Conservation (phyloP, 1,140 invertebrate species). For the Lepidostoma basale region DNA sequence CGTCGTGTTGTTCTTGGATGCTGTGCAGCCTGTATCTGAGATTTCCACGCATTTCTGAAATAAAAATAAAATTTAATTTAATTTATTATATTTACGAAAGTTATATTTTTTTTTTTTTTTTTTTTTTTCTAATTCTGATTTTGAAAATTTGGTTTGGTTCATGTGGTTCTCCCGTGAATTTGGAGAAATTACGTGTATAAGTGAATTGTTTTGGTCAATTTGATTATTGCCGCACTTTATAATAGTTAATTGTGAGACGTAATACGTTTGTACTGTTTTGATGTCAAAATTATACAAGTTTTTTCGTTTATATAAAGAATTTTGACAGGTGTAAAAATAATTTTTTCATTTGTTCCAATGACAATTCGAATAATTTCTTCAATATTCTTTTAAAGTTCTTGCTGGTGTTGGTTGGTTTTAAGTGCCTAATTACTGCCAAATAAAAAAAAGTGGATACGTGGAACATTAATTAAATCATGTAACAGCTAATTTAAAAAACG, state of each 20-base stretch:
- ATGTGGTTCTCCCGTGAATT: not conserved
- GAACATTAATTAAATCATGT: too few species aligned
- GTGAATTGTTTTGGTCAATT: not conserved
- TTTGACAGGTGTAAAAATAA: too few species aligned
- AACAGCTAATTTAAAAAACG: too few species aligned
- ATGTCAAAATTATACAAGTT: too few species aligned
- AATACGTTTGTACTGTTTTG: too few species aligned
- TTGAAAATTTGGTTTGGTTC: not conserved
- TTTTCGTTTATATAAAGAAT: too few species aligned
- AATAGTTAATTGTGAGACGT: not conserved
- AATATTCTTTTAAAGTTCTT: too few species aligned
- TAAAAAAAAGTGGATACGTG: too few species aligned
- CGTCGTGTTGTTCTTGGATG: not conserved
- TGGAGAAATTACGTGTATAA: not conserved
- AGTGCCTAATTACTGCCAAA: too few species aligned
- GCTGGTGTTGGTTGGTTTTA: too few species aligned
- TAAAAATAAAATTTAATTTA: not conserved
- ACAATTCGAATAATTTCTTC: too few species aligned
- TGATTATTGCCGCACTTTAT: not conserved
- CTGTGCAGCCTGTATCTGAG: not conserved
- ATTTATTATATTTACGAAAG: not conserved
- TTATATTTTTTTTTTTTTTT: not conserved
- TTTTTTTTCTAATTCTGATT: not conserved
- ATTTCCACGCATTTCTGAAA: constrained; percentile 15
- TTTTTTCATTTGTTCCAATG: too few species aligned